Base-by-base conservation (phyloP, 1,140 invertebrate genomes). In the Charaxes varanes region DNA sequence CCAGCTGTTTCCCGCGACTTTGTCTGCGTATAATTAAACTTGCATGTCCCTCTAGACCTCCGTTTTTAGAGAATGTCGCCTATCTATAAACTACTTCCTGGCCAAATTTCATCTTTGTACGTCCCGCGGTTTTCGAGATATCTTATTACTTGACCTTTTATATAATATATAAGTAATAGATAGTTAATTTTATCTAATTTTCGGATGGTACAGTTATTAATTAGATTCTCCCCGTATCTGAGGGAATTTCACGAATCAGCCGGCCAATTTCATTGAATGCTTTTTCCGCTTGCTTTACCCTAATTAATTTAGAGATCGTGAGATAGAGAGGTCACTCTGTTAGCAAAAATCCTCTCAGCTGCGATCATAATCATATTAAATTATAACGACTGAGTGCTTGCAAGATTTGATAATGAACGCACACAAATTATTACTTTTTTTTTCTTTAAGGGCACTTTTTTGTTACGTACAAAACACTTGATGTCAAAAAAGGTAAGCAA, bases 291-390 rank as follows among this genome's bases (percentile, higher is more conserved):
- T 38, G 46, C 35, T 55, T 45, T 36, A 42, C 52, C 45, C 55
- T 71, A 73, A 77, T 80, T 77, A 77, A 62, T 49, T 70, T 58
- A 61, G 45, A 58, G 60, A 71, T 72, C 55, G 58, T 34, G 59
- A 56, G 55, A 70, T 55, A 62, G 43, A 53, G 26, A 40, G 37
- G 41, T 36, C 47, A 49, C 35, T 43, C 41, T 32, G 48, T 45
- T 26, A 28, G 31, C 22, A 40, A 59, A 68, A 55, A 62, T 64
- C 53, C 62, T 41, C 16, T 32, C 38, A 46, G 60, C 47, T 59
- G 51, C 46, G 57, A 61, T 64, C 52, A 60, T 72, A 64, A 70
- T 63, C 53, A 60, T 74, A 60, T 64, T 48, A 34, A 24, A 43
- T 38, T 42, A 27, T 8, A 38, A 27, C 35, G 18, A 28, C 36